Base-by-base conservation (phyloP, 2,113 vertebrate genomes). In the Mustelus asterias region DNA sequence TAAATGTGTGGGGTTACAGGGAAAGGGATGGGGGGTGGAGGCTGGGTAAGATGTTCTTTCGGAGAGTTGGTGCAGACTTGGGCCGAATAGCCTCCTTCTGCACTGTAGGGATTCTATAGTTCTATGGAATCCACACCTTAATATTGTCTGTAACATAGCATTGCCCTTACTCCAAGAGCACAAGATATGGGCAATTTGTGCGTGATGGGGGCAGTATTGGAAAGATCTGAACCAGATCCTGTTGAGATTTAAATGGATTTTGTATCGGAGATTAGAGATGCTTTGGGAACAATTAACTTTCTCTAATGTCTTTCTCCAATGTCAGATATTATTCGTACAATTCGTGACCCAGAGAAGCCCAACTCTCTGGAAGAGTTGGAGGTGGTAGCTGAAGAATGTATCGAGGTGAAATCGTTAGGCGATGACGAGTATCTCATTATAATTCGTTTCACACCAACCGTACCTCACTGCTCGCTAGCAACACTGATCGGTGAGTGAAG, bases 321-420 rank as follows among this genome's bases (percentile, higher is more conserved):
- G 41, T 10, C 96, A 99, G 99, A 99, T 96, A 98, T 99, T 95
- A 99, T 99, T 96, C 98, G 99, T 18, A 98, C 98, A 0, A 99
- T 99, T 97, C 98, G 98, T 70, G 99, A 99, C 96, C 99, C 99
- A 0, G 99, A 99, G 97, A 99, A 99, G 95, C 99, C 99, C 0
- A 98, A 98, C 96, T 99, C 99, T 2, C 96, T 99, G 96, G 99
- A 99, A 96, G 99, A 99, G 96, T 98, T 99, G 97, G 99, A 99
- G 1, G 99, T 99, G 96, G 99, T 99, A 93, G 98, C 98, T 0
- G 99, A 99, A 95, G 98, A 97, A 41, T 98, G 99, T 0, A 98
- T 99, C 96, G 98, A 99, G 95, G 99, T 99, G 88, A 98, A 98
- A 37, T 98, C 99, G 96, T 97, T 98, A 0, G 97, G 97, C 0